phyloP scores from a whole-genome alignment of 2,797 vertebrate genomes.

The Aselliscus stoliczkanus region DNA sequence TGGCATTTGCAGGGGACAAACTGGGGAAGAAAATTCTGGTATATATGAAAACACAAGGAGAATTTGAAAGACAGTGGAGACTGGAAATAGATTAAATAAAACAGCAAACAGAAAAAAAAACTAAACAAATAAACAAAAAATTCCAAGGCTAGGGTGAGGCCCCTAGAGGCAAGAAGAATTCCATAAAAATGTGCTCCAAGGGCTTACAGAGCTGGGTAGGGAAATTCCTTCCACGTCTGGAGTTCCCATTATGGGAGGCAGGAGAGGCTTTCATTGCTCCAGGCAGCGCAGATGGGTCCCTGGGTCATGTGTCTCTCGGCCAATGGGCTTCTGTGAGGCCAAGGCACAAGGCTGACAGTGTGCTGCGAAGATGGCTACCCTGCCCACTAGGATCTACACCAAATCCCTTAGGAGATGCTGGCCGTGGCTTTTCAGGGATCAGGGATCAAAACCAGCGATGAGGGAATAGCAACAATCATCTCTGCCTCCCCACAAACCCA shows the following conservation, averaged over 20 bases:
- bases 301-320: neutral
- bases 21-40: neutral
- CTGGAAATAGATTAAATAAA: conserved; percentile 11
- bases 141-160: neutral
- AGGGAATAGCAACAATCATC: neutral
- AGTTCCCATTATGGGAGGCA: neutral
- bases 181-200: neutral
- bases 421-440: neutral
- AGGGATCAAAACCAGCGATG: neutral
- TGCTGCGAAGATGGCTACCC: neutral
- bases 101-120: conserved; percentile 14
- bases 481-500: neutral
- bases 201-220: neutral
- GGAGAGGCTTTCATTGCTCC: neutral
- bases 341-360: rapidly evolving
- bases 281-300: neutral
- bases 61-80: neutral
- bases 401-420: neutral
- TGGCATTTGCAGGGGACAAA: neutral
- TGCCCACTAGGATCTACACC: neutral
- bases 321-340: neutral
- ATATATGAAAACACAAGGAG: neutral
- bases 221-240: neutral
- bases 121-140: conserved; percentile 18
- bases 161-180: conserved; percentile 43